Conservation (phyloP, 2,113 vertebrate species). For the Mesoclemmys tuberculata region DNA sequence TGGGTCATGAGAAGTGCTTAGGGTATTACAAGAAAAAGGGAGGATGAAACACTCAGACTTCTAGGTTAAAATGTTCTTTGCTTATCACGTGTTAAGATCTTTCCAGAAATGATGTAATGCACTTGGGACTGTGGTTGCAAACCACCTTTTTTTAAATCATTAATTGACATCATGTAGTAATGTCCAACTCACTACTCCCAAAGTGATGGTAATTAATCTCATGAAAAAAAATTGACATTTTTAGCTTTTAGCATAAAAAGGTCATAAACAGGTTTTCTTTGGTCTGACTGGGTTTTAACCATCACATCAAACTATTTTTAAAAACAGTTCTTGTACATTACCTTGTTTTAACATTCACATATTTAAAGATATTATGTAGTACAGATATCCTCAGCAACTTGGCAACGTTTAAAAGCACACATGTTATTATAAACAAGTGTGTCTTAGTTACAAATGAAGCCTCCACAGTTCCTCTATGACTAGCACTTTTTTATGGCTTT, state of each 20-base stretch:
- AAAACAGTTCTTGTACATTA: slow-evolving; percentile 41
- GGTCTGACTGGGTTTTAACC: slow-evolving; percentile 48
- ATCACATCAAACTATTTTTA: slow-evolving; percentile 44
- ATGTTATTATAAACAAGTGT: slow-evolving; percentile 54
- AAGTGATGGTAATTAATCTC: slow-evolving; percentile 58
- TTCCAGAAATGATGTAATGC: slow-evolving; percentile 58
- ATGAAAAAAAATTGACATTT: neutral
- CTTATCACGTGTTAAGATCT: slow-evolving; percentile 57
- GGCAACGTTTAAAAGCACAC: slow-evolving; percentile 48
- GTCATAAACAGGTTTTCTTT: slow-evolving; percentile 60
- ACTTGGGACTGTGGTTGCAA: slow-evolving; percentile 55
- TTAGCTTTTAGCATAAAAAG: slow-evolving; percentile 57
- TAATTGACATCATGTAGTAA: slow-evolving; percentile 65
- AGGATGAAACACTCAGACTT: slow-evolving; percentile 62
- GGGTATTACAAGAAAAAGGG: slow-evolving; percentile 39
- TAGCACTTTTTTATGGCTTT: slow-evolving; percentile 27
- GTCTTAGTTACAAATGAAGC: slow-evolving; percentile 54
- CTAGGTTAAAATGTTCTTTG: slow-evolving; percentile 63
- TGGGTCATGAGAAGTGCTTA: neutral
- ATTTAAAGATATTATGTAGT: slow-evolving; percentile 40
- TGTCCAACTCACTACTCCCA: slow-evolving; percentile 58
- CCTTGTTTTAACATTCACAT: slow-evolving; percentile 63
- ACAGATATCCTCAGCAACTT: slow-evolving; percentile 51
- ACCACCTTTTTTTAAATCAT: slow-evolving; percentile 65
- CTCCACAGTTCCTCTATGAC: slow-evolving; percentile 25